Base-by-base conservation (phyloP, 2,888 invertebrate genomes). In the Scaptomyza tumidula region DNA sequence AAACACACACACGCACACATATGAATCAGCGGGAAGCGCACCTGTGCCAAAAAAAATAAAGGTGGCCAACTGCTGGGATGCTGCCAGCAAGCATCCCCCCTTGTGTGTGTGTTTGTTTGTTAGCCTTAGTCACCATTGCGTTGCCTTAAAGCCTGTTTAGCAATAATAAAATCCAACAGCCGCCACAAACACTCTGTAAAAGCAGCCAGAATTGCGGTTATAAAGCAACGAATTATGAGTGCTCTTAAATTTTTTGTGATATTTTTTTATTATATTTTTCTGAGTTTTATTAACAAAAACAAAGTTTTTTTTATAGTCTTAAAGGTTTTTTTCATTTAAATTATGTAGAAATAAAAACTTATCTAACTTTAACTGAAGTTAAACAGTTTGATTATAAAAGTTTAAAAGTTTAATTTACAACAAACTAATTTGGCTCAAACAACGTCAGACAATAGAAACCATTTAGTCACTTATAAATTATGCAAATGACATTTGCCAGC, bases 1-100 rank as follows among this genome's bases (percentile, higher is more conserved):
- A 13, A 13, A n/a, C n/a, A 41, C 41, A 41, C 41, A 41, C 41
- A 10, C 41, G 16, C 13, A 24, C 27, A 13, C 44, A 45, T 24
- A 81, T 83, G 83, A 80, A 86, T 86, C 84, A 86, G 67, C 45
- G 19, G 33, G 10, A 10, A 16, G 63, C 39, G 57, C 86, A 85
- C 88, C 85, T 85, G 85, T 73, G 83, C 80, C 80, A 65, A 72
- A 68, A 41, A 41, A 39, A 65, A 72, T 16, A 39, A 63, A 41
- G 70, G 53, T 45, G 65, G 46, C 57, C 69, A 45, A 43, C 41
- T 16, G 45, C 45, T 48, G 62, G 43, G 31, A 64, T 54, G 66
- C 60, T 56, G 66, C 52, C 67, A 60, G 46, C 53, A 33, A 31
- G 45, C 29, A 55, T 29, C 43, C 52, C 54, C 52, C 46, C 11